phyloP scores from a whole-genome alignment of 2,797 vertebrate genomes.

The Dryobates pubescens region DNA sequence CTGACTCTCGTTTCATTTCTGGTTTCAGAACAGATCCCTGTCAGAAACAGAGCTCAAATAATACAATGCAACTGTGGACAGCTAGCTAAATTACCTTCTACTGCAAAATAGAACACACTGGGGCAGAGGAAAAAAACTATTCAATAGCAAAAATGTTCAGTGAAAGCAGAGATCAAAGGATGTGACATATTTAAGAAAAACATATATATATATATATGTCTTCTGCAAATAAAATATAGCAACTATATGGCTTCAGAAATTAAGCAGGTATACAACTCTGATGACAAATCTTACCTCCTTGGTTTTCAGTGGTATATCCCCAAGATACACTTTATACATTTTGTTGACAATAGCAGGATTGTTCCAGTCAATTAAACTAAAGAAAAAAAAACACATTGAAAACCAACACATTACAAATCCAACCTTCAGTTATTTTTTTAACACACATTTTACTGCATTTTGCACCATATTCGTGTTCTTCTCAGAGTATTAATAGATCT shows the following conservation, averaged over 20 bases:
- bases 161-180: background rate
- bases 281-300: conserved; percentile 86
- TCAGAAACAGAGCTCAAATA: background rate
- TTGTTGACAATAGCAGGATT: conserved; percentile 94
- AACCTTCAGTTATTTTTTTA: background rate
- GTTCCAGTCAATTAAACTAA: conserved; percentile 98
- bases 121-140: background rate
- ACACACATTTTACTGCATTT: background rate
- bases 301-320: conserved; percentile 97
- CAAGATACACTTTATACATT: conserved; percentile 97
- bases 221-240: background rate
- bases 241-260: background rate
- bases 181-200: background rate
- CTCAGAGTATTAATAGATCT: background rate
- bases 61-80: background rate
- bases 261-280: background rate
- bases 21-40: conserved; percentile 91
- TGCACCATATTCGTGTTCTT: background rate
- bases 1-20: conserved; percentile 95
- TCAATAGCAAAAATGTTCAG: background rate
- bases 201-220: rapidly evolving
- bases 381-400: conserved; percentile 52
- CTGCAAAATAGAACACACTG: background rate
- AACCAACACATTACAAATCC: conserved; percentile 6
- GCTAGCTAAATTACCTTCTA: background rate